Evolutionary conservation across 37 sponge, comb jelly and placozoan genomes (phyloP).

Genomic region (Hexactinellida sp.): DNA sequence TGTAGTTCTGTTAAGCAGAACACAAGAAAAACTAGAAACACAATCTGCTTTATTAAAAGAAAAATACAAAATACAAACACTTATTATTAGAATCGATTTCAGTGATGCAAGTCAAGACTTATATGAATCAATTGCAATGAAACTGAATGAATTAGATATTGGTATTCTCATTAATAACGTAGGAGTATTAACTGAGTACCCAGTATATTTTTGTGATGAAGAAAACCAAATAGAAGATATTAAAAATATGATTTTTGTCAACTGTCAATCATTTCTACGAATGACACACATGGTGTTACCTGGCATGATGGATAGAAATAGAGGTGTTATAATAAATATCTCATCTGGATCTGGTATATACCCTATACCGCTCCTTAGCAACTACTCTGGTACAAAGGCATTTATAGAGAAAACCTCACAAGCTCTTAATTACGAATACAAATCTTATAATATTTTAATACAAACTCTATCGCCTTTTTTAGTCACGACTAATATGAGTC

Average conservation of each 20-base stretch:
- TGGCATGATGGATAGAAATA: not conserved
- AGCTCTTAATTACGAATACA: not conserved
- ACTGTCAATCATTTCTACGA: not conserved
- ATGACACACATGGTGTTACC: not conserved
- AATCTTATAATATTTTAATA: not conserved
- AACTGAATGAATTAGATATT: not conserved
- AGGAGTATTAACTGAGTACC: not conserved
- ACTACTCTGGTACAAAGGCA: not conserved
- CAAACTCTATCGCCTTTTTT: not conserved
- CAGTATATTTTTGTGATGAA: not conserved
- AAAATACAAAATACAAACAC: not conserved
- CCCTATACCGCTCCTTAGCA: not conserved
- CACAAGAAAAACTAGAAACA: constrained; percentile 14
- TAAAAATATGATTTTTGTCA: not conserved
- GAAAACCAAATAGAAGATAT: not conserved
- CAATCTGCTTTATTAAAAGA: not conserved
- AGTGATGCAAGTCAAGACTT: not conserved
- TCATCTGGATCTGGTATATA: not conserved
- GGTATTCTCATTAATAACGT: not conserved
- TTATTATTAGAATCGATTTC: not conserved
- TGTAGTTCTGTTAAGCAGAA: not conserved
- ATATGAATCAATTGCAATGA: not conserved
- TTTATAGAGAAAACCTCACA: not conserved
- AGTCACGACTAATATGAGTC: not conserved
- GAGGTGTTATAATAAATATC: constrained; percentile 3